Evolutionary conservation across 2,113 vertebrate genomes (phyloP).

Genomic region (Propithecus coquereli): DNA sequence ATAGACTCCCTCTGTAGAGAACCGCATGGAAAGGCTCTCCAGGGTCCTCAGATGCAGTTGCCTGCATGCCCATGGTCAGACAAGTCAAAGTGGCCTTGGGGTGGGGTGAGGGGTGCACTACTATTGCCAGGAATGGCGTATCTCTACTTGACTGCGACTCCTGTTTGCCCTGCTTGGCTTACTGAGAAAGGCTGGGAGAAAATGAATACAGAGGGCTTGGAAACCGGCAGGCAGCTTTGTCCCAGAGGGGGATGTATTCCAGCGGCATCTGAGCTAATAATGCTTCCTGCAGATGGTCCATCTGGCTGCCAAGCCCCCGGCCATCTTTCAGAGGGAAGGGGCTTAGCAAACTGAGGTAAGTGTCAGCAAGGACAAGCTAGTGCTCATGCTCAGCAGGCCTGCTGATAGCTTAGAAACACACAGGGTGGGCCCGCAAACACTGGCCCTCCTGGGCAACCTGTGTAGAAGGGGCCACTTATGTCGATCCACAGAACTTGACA

Average conservation of each 20-base stretch:
- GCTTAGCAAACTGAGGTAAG: neutral
- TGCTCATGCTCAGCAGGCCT: neutral
- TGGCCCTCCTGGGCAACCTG: neutral
- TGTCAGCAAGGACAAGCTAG: neutral
- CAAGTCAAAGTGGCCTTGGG: neutral
- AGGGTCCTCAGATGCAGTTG: neutral
- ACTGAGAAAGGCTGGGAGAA: neutral
- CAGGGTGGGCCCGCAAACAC: neutral
- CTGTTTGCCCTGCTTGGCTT: neutral
- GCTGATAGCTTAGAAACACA: neutral
- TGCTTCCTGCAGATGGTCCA: neutral
- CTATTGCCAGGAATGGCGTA: neutral
- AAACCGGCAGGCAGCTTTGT: neutral
- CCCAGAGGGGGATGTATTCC: neutral
- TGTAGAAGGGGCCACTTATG: neutral
- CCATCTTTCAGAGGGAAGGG: slow-evolving; percentile 24
- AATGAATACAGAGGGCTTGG: neutral
- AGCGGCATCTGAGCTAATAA: neutral
- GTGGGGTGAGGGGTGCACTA: too few species aligned
- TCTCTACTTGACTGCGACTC: neutral
- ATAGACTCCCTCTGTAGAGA: neutral
- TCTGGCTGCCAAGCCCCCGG: neutral
- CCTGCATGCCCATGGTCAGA: neutral
- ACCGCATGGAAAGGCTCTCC: neutral
- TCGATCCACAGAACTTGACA: slow-evolving; percentile 88